Evolutionary conservation across 2,888 invertebrate species (phyloP), one percentile per base, ranked within the genome.

Genomic region (Archips xylosteana): DNA sequence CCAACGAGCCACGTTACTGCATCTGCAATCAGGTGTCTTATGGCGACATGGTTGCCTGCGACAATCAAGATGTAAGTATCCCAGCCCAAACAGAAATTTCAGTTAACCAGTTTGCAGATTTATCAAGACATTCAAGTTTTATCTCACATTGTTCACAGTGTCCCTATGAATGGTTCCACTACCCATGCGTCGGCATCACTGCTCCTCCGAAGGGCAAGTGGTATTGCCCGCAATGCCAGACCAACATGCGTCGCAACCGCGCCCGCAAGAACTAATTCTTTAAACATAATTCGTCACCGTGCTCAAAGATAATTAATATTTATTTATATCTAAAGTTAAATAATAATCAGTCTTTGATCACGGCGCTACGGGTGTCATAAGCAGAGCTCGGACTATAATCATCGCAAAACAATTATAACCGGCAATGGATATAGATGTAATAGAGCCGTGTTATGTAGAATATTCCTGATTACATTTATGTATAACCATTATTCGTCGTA

Each of bases 101-200:
- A 74, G 12, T 39, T n/a, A 4, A n/a, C 13, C 49, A 12, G 62
- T 61, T 5, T 6, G 4, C 6, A 39, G 6, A 1, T 39, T 39
- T 39, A 5, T 3, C 6, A 39, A 39, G 5, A 39, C 1, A 39
- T 39, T 39, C 4, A 39, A 39, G 39, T 39, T 39, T 39, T 39
- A 39, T 39, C 39, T 39, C 0, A 39, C 5, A 15, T 75, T 23
- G 57, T 77, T 88, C 79, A 93, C 95, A 98, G 97, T 99, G 99
- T 91, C 98, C 98, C 1, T 98, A 98, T 85, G 99, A 99, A 91
- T 99, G 99, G 99, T 99, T 99, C 94, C 99, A 99, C 94, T 99
- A 99, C 94, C 98, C 98, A 6, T 99, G 99, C 89, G 99, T 99
- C 67, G 98, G 98, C 65, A 98, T 99, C 80, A 97, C 98, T 0